Conservation (phyloP, 2,797 vertebrate genomes). For the Clarias fuscus region DNA sequence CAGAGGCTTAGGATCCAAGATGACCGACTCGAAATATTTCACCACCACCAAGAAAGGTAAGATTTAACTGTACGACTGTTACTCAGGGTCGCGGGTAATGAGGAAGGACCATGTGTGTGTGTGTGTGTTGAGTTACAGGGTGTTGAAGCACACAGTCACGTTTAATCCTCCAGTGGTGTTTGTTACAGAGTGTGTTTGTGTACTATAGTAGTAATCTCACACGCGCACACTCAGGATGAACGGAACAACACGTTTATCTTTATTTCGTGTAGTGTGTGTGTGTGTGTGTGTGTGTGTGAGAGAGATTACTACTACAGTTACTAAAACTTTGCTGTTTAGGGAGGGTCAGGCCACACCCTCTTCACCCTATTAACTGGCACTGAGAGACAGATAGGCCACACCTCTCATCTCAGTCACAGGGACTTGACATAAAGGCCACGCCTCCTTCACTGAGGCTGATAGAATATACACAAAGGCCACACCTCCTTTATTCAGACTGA, state of each 20-base stretch:
- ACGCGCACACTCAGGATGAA: neutral
- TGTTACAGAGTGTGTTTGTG: neutral
- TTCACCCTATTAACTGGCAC: neutral
- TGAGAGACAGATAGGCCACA: neutral
- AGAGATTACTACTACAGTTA: neutral
- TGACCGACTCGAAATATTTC: conserved; percentile 99
- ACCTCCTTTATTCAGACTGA: neutral
- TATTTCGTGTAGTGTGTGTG: neutral
- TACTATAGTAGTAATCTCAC: too few relatives aligned
- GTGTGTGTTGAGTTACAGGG: neutral
- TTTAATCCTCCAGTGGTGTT: neutral
- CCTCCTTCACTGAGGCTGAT: neutral
- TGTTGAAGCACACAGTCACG: neutral
- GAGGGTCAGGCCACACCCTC: neutral
- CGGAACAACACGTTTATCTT: neutral
- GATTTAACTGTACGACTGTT: neutral
- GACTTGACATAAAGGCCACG: neutral
- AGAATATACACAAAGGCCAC: neutral
- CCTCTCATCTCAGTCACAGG: neutral
- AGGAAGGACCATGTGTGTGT: neutral
- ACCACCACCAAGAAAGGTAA: conserved; percentile 99
- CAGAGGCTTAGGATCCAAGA: conserved; percentile 83
- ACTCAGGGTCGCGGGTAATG: neutral
- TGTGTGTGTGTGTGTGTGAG: neutral
- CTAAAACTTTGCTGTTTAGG: too few relatives aligned